Evolutionary conservation across 1,140 invertebrate species (phyloP), one percentile per base, ranked within the genome.

Genomic region (Pollicipes pollicipes): DNA sequence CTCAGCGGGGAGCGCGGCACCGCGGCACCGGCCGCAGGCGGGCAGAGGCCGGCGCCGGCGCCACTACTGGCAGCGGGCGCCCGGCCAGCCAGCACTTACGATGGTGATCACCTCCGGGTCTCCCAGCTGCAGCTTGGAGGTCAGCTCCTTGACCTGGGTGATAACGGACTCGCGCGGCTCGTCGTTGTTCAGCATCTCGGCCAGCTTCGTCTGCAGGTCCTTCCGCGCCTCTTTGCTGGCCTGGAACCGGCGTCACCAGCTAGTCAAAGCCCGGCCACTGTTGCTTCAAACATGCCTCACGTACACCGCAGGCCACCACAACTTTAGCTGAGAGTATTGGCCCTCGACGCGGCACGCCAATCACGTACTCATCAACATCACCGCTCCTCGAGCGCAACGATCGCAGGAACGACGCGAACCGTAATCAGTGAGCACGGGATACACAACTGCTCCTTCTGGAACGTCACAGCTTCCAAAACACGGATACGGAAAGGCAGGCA

Each of bases 361-460:
- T 87, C 82, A 96, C 93, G 79, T 93, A 88, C 81, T 96, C 93
- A 70, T 88, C 86, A 78, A 97, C 89, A 78, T 82, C 83, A 80
- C 88, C 85, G 78, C 88, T 89, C 74, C 80, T 81, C 77, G 92
- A 89, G 82, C 90, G 88, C 78, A 97, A 93, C 78, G 88, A 88
- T 72, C 96, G 85, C 80, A 93, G 88, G 71, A 83, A 79, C 75
- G 90, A 87, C 76, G 93, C 88, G 77, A 94, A 91, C 74, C 88
- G 88, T 74, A 88, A 85, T 64, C 88, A 81, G n/a, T n/a, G n/a
- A n/a, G n/a, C n/a, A n/a, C n/a, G n/a, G n/a, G n/a, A n/a, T n/a
- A n/a, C n/a, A n/a, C n/a, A n/a, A n/a, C n/a, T n/a, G n/a, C n/a
- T n/a, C n/a, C n/a, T n/a, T n/a, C n/a, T n/a, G n/a, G n/a, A n/a